Conservation (phyloP, 2,888 invertebrate genomes). For the Tyria jacobaeae region DNA sequence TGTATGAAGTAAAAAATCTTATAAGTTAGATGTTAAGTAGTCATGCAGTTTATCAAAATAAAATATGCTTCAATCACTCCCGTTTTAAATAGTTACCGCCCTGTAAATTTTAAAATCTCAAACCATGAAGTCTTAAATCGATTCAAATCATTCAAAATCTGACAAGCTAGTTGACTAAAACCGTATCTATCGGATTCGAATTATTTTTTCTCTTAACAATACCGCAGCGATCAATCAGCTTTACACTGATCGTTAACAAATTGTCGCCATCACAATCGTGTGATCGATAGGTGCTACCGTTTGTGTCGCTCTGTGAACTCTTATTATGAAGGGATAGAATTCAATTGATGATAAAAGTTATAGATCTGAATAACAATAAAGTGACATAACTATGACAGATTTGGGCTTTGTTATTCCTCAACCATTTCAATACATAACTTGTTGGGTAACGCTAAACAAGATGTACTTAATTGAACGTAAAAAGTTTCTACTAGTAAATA, state of each 20-base stretch:
- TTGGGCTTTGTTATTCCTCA: slow-evolving; percentile 7
- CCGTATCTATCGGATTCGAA: slow-evolving; percentile 8
- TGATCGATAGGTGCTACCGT: slow-evolving; percentile 67
- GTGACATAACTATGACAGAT: slow-evolving; percentile 42
- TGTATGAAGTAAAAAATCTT: neutral
- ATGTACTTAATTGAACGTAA: neutral
- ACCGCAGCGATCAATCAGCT: slow-evolving; percentile 58
- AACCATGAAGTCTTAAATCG: slow-evolving; percentile 4
- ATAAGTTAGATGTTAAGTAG: too few species aligned
- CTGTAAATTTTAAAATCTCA: too few species aligned
- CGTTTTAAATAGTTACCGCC: neutral
- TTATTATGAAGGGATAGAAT: slow-evolving; percentile 24
- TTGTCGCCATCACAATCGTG: slow-evolving; percentile 44
- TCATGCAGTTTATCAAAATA: neutral
- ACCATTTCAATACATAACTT: slow-evolving; percentile 22
- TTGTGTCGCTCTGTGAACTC: slow-evolving; percentile 35
- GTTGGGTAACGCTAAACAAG: neutral
- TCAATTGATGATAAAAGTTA: neutral
- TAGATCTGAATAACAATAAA: slow-evolving; percentile 8
- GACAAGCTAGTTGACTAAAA: slow-evolving; percentile 16
- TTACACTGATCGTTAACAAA: slow-evolving; percentile 56
- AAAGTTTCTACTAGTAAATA: too few species aligned
- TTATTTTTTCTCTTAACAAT: slow-evolving; percentile 15
- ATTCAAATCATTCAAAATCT: slow-evolving; percentile 10
- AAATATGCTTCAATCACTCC: neutral